A percentile compares a stretch with the other conserved stretches of the same genome.
phyloP scores from a whole-genome alignment of 2,797 vertebrate species.

The Ctenopoma multispine region DNA sequence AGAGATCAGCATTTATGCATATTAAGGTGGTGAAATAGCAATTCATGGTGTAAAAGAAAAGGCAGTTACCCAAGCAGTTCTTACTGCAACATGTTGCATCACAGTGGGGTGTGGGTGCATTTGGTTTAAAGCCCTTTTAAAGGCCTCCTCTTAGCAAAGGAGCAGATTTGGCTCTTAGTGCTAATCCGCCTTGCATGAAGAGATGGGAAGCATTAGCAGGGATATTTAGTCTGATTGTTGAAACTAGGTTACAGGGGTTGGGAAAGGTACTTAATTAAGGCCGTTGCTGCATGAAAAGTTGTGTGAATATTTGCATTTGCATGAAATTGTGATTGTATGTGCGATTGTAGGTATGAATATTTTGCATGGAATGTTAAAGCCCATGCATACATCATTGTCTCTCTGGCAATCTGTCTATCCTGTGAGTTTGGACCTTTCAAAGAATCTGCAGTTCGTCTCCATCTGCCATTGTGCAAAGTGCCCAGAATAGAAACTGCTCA shows the following conservation, averaged over 20 bases:
- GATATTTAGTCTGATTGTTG: constrained; percentile 74
- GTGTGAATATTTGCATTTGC: constrained; percentile 18
- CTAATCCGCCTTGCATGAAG: constrained; percentile 76
- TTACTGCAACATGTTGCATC: constrained; percentile 82
- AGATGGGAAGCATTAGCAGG: constrained; percentile 76
- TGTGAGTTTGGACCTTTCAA: neutral
- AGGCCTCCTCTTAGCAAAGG: constrained; percentile 74
- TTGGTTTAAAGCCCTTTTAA: constrained; percentile 74
- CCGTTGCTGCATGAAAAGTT: constrained; percentile 47
- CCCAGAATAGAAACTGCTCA: neutral
- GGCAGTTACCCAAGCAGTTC: constrained; percentile 74
- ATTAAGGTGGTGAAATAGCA: constrained; percentile 77
- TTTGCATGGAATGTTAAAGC: constrained; percentile 25
- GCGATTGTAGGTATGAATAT: neutral
- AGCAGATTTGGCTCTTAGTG: constrained; percentile 75
- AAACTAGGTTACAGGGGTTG: constrained; percentile 74
- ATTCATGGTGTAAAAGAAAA: constrained; percentile 75
- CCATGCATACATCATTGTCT: neutral
- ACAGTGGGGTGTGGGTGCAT: constrained; percentile 76
- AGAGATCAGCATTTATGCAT: constrained; percentile 80
- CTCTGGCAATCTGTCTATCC: neutral
- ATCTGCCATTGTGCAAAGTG: neutral
- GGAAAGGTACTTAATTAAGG: constrained; percentile 64
- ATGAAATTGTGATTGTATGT: neutral
- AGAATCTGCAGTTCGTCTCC: constrained; percentile 3